Evolutionary conservation across 2,888 invertebrate genomes (phyloP), one percentile per base, ranked within the genome.

Genomic region (Deilephila elpenor): DNA sequence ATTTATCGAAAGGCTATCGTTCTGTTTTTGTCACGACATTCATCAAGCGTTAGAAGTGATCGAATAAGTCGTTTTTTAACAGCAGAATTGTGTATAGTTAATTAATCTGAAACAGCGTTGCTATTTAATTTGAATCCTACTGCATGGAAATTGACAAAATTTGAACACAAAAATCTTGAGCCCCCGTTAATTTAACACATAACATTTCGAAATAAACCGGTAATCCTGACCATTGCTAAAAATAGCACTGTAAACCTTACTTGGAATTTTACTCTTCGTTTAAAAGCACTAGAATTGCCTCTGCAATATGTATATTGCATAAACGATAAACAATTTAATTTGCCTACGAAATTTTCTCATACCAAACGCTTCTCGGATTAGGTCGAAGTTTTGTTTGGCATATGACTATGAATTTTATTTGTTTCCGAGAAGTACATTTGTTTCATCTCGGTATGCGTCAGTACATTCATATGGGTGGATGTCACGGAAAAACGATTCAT

Each of bases 401-500:
- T 14, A 51, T 25, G 44, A 44, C 8, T 44, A 44, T 17, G 25
- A 67, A 44, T 51, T 14, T 56, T 51, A 51, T 20, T 51, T 51
- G 51, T 67, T 67, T 67, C 67, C 14, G 25, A 67, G 67, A 67
- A 67, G 44, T 51, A n/a, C 44, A 67, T 14, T 44, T 44, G 44
- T n/a, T 20, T 51, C 60, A 61, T 34, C 53, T 20, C 56, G 53
- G 25, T 59, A 61, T 76, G 78, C 77, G 71, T 77, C 75, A 73
- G 53, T 72, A 71, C 59, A 51, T 44, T 17, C 51, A 51, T 25
- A 51, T n/a, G 34, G 80, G 75, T 67, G 64, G 73, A 74, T 64
- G 73, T 77, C 78, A 78, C 77, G 78, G 73, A 59, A 29, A 44
- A 74, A 51, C 73, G 71, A 77, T 79, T 79, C 76, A 76, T 73